A percentile compares a stretch with the other conserved stretches of the same genome.
phyloP scores from a whole-genome alignment of 2,113 vertebrate species.

The Mormoops blainvillei region DNA sequence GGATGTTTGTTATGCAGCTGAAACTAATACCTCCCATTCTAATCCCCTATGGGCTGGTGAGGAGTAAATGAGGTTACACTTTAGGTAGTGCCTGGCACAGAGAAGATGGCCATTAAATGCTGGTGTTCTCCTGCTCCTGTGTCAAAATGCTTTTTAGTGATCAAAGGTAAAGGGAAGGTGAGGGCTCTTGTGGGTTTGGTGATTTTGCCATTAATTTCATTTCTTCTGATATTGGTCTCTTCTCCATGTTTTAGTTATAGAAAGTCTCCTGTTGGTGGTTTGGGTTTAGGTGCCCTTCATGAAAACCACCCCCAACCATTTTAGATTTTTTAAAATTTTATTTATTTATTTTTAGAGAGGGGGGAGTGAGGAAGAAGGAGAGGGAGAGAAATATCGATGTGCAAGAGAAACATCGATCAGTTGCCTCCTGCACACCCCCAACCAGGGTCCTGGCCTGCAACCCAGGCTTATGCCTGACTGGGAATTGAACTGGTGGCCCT shows the following conservation, averaged over 20 bases:
- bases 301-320: neutral
- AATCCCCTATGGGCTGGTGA: neutral
- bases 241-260: neutral
- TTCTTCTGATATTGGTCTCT: neutral
- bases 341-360: too few relatives aligned
- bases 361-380: too few relatives aligned
- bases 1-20: neutral
- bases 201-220: neutral
- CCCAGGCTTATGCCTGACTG: too few relatives aligned
- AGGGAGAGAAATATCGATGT: too few relatives aligned
- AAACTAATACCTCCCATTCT: neutral
- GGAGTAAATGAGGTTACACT: neutral
- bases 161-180: neutral
- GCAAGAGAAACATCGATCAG: too few relatives aligned
- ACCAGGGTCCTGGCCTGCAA: too few relatives aligned
- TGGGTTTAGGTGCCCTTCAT: neutral
- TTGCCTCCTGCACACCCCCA: too few relatives aligned
- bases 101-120: neutral
- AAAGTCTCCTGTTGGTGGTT: neutral
- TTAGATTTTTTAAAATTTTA: too few relatives aligned
- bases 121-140: neutral
- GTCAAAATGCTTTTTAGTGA: neutral
- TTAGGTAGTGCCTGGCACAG: neutral
- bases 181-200: neutral
- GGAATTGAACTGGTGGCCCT: too few relatives aligned